These are phyloP conservation scores for Germaria angustata DNA, from an alignment of 2,888 invertebrate species.

Conservation along the genomic window DNA sequence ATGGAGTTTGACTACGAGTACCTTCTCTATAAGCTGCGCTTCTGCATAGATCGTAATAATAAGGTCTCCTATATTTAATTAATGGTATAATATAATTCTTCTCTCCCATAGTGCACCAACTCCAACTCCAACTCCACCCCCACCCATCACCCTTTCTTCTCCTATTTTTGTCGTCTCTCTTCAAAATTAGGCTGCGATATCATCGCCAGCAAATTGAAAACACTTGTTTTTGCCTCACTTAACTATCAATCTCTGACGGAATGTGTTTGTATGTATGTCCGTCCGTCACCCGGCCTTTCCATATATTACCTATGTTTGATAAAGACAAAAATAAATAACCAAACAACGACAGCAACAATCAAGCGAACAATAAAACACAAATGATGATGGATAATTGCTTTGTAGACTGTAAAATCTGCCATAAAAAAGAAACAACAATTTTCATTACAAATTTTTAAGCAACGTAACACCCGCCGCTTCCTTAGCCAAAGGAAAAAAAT, in stretches of 20 bases:
- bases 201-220: conserved; percentile 47
- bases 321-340: conserved; percentile 25
- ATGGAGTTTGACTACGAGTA: too few species aligned
- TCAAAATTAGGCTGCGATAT: conserved; percentile 21
- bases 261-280: conserved; percentile 9
- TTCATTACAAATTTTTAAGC: conserved; percentile 12
- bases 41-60: too few species aligned
- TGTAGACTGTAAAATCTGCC: conserved; percentile 62
- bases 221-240: conserved; percentile 33
- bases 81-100: not conserved
- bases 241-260: conserved; percentile 9
- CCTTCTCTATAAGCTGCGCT: too few species aligned
- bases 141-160: not conserved
- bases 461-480: not conserved
- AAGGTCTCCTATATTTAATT: not conserved
- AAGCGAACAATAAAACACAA: conserved; percentile 27
- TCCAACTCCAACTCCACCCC: too few species aligned
- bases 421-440: conserved; percentile 33
- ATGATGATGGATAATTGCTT: conserved; percentile 63
- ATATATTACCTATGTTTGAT: conserved; percentile 40
- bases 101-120: not conserved
- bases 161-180: not conserved
- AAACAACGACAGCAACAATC: not conserved
- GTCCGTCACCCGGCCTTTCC: conserved; percentile 33
- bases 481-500: too few species aligned